Conservation (phyloP, 2,113 vertebrate genomes). For the Danio rerio region GRCz12tu NC_133199.1:31918501-31919000, state of each 20-base stretch:
- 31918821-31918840: conserved; percentile 43
- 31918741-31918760: conserved; percentile 6
- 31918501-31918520: too few species aligned
- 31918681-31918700: not conserved
- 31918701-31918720: conserved; percentile 12
- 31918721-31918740: conserved; percentile 29
- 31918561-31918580: not conserved
- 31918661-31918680: not conserved
- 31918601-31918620: too few species aligned
- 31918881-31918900: conserved; percentile 30
- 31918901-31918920: conserved; percentile 26
- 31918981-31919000: not conserved
- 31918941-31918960: conserved; percentile 27
- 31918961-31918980: not conserved
- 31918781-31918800: conserved; percentile 22
- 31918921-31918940: conserved; percentile 45
- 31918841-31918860: conserved; percentile 20
- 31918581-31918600: not conserved
- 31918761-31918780: conserved; percentile 15
- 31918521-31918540: too few species aligned
- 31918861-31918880: conserved; percentile 46
- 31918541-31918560: not conserved
- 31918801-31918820: not conserved
- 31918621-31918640: not conserved
- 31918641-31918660: not conserved